Conservation (phyloP, 2,797 vertebrate genomes). For the Bradypus variegatus region DNA sequence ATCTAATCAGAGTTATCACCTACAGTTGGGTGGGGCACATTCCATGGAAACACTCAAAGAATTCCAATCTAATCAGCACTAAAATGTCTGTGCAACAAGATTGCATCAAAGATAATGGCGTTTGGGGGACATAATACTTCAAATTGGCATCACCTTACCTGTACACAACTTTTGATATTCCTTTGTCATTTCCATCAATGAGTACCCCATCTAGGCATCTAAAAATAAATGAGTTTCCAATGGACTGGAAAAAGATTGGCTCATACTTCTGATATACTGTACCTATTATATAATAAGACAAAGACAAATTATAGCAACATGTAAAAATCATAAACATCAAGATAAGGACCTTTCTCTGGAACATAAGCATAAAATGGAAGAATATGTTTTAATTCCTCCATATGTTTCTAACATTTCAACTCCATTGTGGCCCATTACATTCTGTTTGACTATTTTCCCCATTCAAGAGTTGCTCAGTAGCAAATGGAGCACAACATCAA, state of each 20-base stretch:
- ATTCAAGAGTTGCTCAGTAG: not conserved
- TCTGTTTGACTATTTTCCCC: not conserved
- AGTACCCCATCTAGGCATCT: constrained; percentile 90
- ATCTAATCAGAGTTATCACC: too few relatives aligned
- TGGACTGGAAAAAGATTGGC: constrained; percentile 93
- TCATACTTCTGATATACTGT: constrained; percentile 89
- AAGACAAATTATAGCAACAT: not conserved
- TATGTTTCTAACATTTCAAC: not conserved
- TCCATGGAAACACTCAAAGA: too few relatives aligned
- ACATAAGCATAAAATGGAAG: not conserved
- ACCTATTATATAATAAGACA: constrained; percentile 71
- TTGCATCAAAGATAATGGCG: too few relatives aligned
- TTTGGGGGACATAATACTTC: too few relatives aligned
- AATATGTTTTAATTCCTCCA: not conserved
- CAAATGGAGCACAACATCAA: not conserved
- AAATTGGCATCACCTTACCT: constrained; percentile 72
- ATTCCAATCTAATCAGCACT: too few relatives aligned
- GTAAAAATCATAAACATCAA: not conserved
- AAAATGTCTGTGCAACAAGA: too few relatives aligned
- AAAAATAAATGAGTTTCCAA: constrained; percentile 92
- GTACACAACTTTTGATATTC: constrained; percentile 88
- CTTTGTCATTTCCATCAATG: constrained; percentile 92
- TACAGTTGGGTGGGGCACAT: too few relatives aligned
- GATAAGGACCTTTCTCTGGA: not conserved
- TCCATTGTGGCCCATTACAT: not conserved